Evolutionary conservation across 2,113 vertebrate genomes (phyloP).

Genomic region (Elgaria multicarinata): DNA sequence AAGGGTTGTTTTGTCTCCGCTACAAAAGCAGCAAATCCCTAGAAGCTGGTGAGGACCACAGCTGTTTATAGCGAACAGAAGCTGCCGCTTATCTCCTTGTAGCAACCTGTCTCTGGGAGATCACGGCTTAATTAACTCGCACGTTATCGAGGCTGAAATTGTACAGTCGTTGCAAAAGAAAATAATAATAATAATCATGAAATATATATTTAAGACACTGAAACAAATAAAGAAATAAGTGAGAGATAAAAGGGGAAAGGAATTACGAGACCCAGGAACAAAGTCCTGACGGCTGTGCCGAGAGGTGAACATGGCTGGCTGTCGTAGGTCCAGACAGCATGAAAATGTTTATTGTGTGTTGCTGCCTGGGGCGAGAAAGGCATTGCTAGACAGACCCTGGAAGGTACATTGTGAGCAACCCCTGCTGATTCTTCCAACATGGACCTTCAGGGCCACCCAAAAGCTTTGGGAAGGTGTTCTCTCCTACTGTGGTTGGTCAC

Average conservation of each 20-base stretch:
- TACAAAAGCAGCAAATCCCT: constrained; percentile 74
- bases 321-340: accelerated
- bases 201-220: neutral
- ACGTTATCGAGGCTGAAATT: constrained; percentile 71
- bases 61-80: constrained; percentile 70
- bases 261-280: constrained; percentile 61
- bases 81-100: constrained; percentile 75
- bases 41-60: constrained; percentile 68
- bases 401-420: neutral
- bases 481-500: neutral
- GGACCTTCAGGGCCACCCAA: neutral
- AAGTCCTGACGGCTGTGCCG: neutral
- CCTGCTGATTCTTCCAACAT: neutral
- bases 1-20: constrained; percentile 71
- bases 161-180: constrained; percentile 62
- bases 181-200: constrained; percentile 29
- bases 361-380: neutral
- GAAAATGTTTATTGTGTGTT: neutral
- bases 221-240: constrained; percentile 26
- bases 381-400: too few relatives aligned
- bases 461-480: too few relatives aligned
- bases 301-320: accelerated
- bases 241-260: constrained; percentile 45
- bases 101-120: constrained; percentile 78
- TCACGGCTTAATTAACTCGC: constrained; percentile 80